A percentile compares a stretch with the other conserved stretches of the same genome.
Conservation (phyloP, 2,888 invertebrate genomes). For the Tiliacea aurago region DNA sequence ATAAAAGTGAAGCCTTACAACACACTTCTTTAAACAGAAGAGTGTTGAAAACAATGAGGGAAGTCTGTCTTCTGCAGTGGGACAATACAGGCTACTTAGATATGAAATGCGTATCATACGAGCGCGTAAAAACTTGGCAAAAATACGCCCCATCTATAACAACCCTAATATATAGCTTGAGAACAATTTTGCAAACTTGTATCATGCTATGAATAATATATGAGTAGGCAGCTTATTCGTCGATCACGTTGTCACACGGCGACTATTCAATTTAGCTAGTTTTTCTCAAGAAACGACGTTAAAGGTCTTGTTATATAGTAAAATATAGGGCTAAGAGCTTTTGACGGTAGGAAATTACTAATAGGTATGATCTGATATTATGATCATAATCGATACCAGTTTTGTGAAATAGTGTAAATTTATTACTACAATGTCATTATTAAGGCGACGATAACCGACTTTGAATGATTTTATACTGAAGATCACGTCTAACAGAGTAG, state of each 20-base stretch:
- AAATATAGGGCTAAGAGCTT: conserved; percentile 2
- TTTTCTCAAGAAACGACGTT: conserved; percentile 20
- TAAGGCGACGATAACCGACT: too few relatives aligned
- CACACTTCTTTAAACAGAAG: too few relatives aligned
- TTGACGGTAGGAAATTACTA: neutral
- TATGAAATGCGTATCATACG: too few relatives aligned
- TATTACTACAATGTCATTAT: too few relatives aligned
- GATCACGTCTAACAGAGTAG: too few relatives aligned
- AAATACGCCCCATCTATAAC: neutral
- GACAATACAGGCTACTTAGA: too few relatives aligned
- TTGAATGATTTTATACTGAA: too few relatives aligned
- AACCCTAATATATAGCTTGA: conserved; percentile 13
- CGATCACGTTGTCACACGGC: conserved; percentile 45
- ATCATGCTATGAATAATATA: conserved; percentile 66
- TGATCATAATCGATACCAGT: neutral
- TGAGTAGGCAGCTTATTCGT: conserved; percentile 47
- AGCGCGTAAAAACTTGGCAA: neutral
- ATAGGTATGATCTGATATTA: neutral
- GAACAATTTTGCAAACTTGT: conserved; percentile 61
- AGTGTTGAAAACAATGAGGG: too few relatives aligned
- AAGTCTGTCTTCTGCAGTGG: too few relatives aligned
- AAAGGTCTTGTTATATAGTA: neutral
- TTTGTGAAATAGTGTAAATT: too few relatives aligned
- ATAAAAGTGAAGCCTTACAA: too few relatives aligned
- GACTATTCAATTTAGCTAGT: conserved; percentile 55